Conservation (phyloP, 2,797 vertebrate species). For the Phrynocephalus forsythii region DNA sequence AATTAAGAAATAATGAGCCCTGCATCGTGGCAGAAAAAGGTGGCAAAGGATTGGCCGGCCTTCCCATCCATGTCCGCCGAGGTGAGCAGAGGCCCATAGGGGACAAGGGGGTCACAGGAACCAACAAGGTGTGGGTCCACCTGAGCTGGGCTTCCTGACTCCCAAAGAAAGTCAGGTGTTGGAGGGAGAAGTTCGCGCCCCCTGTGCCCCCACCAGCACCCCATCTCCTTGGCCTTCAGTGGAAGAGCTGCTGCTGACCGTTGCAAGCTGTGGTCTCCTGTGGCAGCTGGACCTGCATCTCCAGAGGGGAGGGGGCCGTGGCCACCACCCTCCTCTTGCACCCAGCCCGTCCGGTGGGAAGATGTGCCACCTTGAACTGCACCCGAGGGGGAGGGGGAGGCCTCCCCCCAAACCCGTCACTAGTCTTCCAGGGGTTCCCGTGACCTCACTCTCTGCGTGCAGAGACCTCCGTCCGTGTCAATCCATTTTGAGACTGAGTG, state of each 20-base stretch:
- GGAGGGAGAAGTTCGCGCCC: neutral
- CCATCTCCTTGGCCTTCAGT: neutral
- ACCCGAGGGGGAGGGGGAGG: too few relatives aligned
- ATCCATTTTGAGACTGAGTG: constrained; percentile 8
- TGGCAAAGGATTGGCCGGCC: neutral
- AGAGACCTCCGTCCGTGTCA: constrained; percentile 36
- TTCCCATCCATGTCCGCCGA: neutral
- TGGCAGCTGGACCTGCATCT: too few relatives aligned
- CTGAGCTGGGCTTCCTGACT: neutral
- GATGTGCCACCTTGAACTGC: neutral
- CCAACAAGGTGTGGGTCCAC: neutral
- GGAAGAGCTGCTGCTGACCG: too few relatives aligned
- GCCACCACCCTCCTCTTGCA: too few relatives aligned
- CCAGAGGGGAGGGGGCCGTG: too few relatives aligned
- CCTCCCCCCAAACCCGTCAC: neutral
- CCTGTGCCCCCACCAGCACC: neutral
- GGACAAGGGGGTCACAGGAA: neutral
- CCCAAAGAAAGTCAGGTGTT: neutral
- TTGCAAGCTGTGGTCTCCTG: too few relatives aligned
- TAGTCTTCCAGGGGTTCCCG: constrained; percentile 59
- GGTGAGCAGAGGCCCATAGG: neutral
- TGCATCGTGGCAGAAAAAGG: constrained; percentile 53
- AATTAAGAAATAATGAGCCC: constrained; percentile 73
- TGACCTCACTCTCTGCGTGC: neutral
- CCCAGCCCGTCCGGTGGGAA: too few relatives aligned